Conservation (phyloP, 2,888 invertebrate genomes). For the Schizaphis graminum region DNA sequence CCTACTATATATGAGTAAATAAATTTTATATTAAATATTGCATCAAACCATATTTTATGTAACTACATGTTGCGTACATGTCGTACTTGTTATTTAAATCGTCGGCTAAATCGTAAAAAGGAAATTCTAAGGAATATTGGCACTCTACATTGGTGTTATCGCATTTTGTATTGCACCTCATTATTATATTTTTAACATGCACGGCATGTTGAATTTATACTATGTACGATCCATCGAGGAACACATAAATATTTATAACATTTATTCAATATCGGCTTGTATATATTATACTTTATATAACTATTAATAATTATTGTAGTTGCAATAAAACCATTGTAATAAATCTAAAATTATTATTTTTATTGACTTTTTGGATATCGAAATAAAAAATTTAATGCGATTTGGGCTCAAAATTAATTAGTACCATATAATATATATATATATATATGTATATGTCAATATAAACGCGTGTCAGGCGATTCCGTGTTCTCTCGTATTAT, state of each 20-base stretch:
- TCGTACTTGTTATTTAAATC: background rate
- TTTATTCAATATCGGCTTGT: slow-evolving; percentile 1
- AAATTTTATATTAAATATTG: background rate
- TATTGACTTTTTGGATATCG: background rate
- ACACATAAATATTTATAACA: background rate
- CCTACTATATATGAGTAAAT: background rate
- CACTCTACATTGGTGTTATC: slow-evolving; percentile 29
- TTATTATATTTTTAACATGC: slow-evolving; percentile 32
- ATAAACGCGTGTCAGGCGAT: background rate
- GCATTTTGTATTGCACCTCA: background rate
- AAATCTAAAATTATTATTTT: slow-evolving; percentile 38
- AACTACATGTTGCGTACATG: background rate
- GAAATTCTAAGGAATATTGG: slow-evolving; percentile 14
- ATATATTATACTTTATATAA: background rate
- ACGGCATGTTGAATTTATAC: background rate
- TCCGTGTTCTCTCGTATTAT: background rate
- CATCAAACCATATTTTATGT: background rate
- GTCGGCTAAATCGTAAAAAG: slow-evolving; percentile 26
- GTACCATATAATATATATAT: background rate
- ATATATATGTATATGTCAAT: background rate
- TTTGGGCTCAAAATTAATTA: background rate
- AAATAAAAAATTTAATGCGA: background rate
- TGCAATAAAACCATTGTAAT: background rate
- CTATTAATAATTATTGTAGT: background rate
- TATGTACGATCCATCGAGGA: background rate